phyloP scores from a whole-genome alignment of 2,797 vertebrate species.

The Calcarius lapponicus region DNA sequence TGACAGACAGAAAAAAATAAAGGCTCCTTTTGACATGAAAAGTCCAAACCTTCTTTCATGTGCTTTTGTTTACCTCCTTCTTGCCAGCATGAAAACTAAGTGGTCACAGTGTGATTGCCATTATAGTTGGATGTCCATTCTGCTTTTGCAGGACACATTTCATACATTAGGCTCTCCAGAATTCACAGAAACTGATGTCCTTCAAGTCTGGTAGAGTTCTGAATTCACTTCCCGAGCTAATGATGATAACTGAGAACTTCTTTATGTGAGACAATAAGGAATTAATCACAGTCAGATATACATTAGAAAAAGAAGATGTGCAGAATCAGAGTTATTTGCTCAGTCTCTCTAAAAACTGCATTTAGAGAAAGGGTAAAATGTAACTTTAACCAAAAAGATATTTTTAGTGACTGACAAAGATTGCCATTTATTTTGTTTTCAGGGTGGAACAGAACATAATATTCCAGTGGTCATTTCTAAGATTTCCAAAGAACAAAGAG shows the following conservation, averaged over 20 bases:
- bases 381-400: background rate
- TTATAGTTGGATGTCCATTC: background rate
- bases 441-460: conserved; percentile 98
- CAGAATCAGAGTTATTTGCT: background rate
- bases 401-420: background rate
- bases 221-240: background rate
- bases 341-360: background rate
- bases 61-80: conserved; percentile 35
- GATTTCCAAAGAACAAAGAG: conserved; percentile 99
- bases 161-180: background rate
- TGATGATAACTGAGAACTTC: background rate
- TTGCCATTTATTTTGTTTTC: conserved; percentile 35
- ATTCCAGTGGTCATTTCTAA: conserved; percentile 99
- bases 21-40: conserved; percentile 16
- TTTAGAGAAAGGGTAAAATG: background rate
- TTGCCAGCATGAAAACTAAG: background rate
- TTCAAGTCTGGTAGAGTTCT: background rate
- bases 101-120: conserved; percentile 6
- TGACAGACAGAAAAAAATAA: conserved; percentile 7
- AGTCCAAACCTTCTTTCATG: background rate
- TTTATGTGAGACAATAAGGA: background rate
- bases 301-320: background rate
- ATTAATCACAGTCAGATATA: background rate
- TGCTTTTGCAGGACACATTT: background rate
- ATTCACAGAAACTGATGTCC: background rate